Evolutionary conservation across 1,140 invertebrate genomes (phyloP).

Genomic region (Atta texana): DNA sequence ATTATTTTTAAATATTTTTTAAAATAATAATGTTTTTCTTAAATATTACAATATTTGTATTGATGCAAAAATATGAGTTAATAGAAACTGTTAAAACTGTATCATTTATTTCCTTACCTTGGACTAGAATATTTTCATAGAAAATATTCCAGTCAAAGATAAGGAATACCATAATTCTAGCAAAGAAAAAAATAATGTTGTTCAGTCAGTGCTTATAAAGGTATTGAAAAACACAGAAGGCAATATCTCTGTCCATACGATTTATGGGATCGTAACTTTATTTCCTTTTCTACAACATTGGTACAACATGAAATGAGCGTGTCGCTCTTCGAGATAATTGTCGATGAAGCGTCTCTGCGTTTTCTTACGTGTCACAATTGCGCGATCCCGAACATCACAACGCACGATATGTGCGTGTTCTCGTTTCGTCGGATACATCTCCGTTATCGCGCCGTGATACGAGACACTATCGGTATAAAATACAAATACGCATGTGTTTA

Average conservation of each 20-base stretch:
- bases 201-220: background rate
- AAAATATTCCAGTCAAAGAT: background rate
- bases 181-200: background rate
- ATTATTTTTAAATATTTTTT: too few relatives aligned
- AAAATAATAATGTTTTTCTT: too few relatives aligned
- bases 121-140: too few relatives aligned
- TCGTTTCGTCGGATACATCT: constrained; percentile 41
- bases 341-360: constrained; percentile 41
- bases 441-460: background rate
- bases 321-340: constrained; percentile 44
- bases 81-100: too few relatives aligned
- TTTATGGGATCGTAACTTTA: constrained; percentile 72
- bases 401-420: constrained; percentile 38
- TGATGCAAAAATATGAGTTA: too few relatives aligned
- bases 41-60: too few relatives aligned
- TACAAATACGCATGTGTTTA: constrained; percentile 76
- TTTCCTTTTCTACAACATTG: constrained; percentile 62
- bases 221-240: background rate
- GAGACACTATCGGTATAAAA: constrained; percentile 67
- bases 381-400: constrained; percentile 44
- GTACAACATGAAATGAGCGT: constrained; percentile 68
- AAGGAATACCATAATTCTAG: constrained; percentile 2
- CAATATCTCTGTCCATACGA: constrained; percentile 24
- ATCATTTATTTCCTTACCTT: too few relatives aligned
- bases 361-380: background rate